These are phyloP conservation scores for Oligia latruncula DNA, from an alignment of 2,888 invertebrate genomes.

Conservation along the genomic window DNA sequence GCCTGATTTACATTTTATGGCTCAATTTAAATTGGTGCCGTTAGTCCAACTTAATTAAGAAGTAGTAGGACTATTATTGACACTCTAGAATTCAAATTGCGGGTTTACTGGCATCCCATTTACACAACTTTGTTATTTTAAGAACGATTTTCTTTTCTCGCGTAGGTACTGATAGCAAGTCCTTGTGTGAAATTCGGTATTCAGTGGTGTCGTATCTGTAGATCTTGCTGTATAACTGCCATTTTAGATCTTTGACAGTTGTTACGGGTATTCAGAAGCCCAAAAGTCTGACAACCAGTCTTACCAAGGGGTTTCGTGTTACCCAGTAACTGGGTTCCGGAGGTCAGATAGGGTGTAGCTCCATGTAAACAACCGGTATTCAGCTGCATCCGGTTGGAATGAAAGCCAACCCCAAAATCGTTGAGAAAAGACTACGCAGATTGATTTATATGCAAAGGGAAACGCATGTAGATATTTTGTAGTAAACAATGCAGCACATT, in stretches of 20 bases:
- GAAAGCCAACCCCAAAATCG: no score
- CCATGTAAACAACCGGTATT: background rate
- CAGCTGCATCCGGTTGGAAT: no score
- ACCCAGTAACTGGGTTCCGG: background rate
- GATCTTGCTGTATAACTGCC: background rate
- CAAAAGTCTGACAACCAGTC: background rate
- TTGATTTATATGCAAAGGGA: background rate
- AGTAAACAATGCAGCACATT: background rate
- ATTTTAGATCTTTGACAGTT: background rate
- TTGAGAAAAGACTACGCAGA: background rate
- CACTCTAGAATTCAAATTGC: constrained; percentile 16
- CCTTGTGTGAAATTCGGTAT: background rate
- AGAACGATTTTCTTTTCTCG: background rate
- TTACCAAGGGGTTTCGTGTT: background rate
- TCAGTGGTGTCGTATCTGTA: background rate
- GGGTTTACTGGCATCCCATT: background rate
- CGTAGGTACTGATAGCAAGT: background rate
- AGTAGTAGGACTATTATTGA: constrained; percentile 38
- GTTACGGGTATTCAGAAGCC: background rate
- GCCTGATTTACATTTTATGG: constrained; percentile 50
- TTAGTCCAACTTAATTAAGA: constrained; percentile 56
- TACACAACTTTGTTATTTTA: background rate
- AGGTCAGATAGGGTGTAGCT: background rate
- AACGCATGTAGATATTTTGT: background rate
- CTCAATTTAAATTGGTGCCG: constrained; percentile 53